Evolutionary conservation across 2,113 vertebrate genomes (phyloP).

Genomic region (Gymnogyps californianus): DNA sequence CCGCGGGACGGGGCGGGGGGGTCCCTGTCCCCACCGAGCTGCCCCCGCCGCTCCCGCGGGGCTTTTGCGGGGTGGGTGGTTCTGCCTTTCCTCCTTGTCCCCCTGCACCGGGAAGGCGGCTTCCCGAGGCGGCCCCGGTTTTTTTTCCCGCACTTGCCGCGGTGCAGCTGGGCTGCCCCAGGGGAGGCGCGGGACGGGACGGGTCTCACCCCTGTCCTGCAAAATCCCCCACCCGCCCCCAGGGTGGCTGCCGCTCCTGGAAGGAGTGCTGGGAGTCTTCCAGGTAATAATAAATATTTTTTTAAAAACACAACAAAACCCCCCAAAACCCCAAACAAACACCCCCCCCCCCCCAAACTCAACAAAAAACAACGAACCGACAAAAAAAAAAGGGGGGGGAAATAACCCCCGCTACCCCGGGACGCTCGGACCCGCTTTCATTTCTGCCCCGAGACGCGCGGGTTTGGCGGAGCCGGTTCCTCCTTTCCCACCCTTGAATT

Average conservation of each 20-base stretch:
- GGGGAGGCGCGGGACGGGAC: neutral
- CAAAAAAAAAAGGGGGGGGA: neutral
- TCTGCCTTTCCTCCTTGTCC: neutral
- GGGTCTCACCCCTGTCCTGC: neutral
- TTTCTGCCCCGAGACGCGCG: neutral
- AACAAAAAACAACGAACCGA: neutral
- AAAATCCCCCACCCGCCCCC: neutral
- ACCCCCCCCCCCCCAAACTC: neutral
- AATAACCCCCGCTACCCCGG: rapidly evolving
- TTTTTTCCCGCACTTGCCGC: neutral
- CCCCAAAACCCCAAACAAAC: neutral
- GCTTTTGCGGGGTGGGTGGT: neutral
- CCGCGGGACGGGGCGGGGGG: neutral
- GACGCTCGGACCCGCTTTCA: neutral
- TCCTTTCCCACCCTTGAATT: neutral
- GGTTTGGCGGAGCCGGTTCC: neutral
- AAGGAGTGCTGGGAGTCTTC: neutral
- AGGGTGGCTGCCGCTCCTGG: neutral
- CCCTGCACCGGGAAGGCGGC: neutral
- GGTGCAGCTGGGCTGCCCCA: neutral
- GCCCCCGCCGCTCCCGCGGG: neutral
- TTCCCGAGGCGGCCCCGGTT: neutral
- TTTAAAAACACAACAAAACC: rapidly evolving
- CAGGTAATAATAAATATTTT: neutral
- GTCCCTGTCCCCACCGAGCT: neutral